Base-by-base conservation (phyloP, 1,140 invertebrate genomes). In the Aphidius gifuensis region DNA sequence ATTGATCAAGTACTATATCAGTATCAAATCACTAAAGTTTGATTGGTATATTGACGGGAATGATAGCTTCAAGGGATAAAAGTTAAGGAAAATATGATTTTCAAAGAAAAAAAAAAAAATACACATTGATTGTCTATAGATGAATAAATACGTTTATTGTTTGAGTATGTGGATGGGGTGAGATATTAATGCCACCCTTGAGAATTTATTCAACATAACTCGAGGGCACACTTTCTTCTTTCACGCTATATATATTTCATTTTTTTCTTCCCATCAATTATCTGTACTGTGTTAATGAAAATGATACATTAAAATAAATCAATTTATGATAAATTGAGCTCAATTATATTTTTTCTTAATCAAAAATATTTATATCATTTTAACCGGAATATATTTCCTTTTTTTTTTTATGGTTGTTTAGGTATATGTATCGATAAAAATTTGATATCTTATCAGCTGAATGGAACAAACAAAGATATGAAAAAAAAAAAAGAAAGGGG, bases 21-120 rank as follows among this genome's bases (percentile, higher is more conserved):
- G 53, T 74, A 77, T 77, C 70, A 80, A 78, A 80, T 81, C 78
- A 70, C 73, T 75, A 77, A 78, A 75, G 70, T 54, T 72, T 79
- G 79, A 80, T 81, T 80, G 77, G 75, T 71, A 78, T 32, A 32
- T 80, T 76, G 77, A 80, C 77, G 73, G 71, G 74, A 80, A 81
- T 81, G 74, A 74, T 75, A 76, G 76, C 78, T 80, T 49, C 77
- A 76, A 78, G 78, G 76, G 70, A 69, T 75, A 76, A 79, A 80
- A 78, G 75, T 78, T 76, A 74, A 70, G 69, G 76, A 76, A 81
- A 80, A 80, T 81, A 81, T 81, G 78, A 81, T 81, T 80, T 76
- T 77, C 70, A 75, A 16, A 23, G 1, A 32, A 32, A 0, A 32
- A 32, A 32, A 32, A 32, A 32, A 32, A 32, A 32, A 1, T 32